phyloP scores from a whole-genome alignment of 2,888 invertebrate species.

The Lampropteryx suffumata region DNA sequence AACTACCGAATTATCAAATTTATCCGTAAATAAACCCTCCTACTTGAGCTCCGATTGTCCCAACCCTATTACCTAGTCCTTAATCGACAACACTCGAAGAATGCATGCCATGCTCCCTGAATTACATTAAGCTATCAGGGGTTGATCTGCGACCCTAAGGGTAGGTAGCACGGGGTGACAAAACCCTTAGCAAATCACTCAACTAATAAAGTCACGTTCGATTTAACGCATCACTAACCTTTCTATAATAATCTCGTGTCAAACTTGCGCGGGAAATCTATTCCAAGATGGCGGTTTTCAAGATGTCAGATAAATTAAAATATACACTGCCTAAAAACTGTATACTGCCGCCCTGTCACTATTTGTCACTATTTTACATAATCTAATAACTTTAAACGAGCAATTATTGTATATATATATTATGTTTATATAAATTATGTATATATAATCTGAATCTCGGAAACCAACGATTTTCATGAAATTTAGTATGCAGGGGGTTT shows the following conservation, averaged over 20 bases:
- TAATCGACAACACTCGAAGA: slow-evolving; percentile 45
- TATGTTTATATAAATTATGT: no score
- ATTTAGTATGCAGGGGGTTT: no score
- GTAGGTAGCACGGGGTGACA: slow-evolving; percentile 8
- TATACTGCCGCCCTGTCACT: no score
- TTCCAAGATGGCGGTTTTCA: slow-evolving; percentile 6
- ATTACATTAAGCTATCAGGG: slow-evolving; percentile 63
- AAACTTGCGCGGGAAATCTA: background rate
- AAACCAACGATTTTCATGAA: no score
- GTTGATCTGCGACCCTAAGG: slow-evolving; percentile 40
- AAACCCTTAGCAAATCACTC: slow-evolving; percentile 9
- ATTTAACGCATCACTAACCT: slow-evolving; percentile 14
- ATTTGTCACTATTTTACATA: no score
- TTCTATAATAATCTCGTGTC: slow-evolving; percentile 1
- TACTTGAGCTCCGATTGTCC: background rate
- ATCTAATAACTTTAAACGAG: no score
- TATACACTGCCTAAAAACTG: no score
- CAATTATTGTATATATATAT: no score
- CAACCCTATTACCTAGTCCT: slow-evolving; percentile 19
- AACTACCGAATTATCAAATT: no score
- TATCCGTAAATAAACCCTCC: background rate
- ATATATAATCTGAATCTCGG: no score
- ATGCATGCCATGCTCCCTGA: slow-evolving; percentile 42
- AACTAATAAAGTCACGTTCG: slow-evolving; percentile 9
- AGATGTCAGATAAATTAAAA: background rate